Evolutionary conservation across 92 coral and sea anemone species (phyloP).

Genomic region (Phenganax marumi): DNA sequence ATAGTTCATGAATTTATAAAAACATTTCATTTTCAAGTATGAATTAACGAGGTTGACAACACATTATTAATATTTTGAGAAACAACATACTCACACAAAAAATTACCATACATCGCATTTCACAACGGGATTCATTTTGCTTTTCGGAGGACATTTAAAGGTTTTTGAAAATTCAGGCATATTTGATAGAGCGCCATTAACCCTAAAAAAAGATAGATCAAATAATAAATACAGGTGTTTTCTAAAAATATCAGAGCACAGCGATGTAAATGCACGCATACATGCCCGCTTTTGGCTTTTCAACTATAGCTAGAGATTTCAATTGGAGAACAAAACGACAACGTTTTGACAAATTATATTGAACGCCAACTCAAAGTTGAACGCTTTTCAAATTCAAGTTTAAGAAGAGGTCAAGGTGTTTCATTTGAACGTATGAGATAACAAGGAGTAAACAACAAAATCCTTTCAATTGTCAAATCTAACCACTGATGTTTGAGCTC

Average conservation of each 20-base stretch:
- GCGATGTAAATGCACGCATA: background rate
- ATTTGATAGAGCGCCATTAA: slow-evolving; percentile 21
- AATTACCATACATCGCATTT: slow-evolving; percentile 28
- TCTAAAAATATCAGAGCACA: background rate
- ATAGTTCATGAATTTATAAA: no score
- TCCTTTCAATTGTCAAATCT: no score
- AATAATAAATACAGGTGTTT: background rate
- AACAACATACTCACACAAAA: background rate
- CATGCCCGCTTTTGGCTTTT: no score
- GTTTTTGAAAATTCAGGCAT: slow-evolving; percentile 33
- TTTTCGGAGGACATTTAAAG: background rate
- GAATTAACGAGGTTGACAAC: background rate
- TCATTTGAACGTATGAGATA: no score
- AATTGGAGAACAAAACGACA: no score
- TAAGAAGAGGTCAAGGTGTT: no score
- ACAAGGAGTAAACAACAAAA: no score
- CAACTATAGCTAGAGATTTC: no score
- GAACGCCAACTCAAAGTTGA: no score
- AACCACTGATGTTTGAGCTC: no score
- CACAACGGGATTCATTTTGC: slow-evolving; percentile 7
- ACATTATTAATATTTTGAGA: background rate
- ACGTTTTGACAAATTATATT: no score
- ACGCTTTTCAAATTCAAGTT: no score
- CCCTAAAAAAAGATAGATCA: background rate
- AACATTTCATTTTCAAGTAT: background rate